These are phyloP conservation scores for Indicator indicator DNA, from an alignment of 2,113 vertebrate genomes.

Conservation along the genomic window DNA sequence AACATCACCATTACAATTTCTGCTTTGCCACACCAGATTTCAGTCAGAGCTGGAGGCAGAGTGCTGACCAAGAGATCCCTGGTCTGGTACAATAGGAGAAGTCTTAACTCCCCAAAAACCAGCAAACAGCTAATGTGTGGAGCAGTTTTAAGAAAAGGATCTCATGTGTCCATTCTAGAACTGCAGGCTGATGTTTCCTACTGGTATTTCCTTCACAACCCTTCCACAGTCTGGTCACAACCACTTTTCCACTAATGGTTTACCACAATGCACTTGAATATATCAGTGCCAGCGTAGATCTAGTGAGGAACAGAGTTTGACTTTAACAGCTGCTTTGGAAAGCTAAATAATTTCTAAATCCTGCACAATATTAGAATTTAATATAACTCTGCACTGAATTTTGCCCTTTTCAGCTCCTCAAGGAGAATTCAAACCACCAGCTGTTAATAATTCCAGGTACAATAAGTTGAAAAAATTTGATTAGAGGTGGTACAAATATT, in stretches of 20 bases:
- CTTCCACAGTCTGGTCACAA: neutral
- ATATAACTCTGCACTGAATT: neutral
- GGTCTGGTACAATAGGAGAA: neutral
- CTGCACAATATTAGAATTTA: neutral
- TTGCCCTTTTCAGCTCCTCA: neutral
- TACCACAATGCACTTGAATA: neutral
- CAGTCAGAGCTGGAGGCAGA: neutral
- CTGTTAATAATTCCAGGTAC: neutral
- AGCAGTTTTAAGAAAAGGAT: neutral
- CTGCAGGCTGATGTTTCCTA: neutral
- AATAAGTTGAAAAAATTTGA: neutral
- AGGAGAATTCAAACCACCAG: neutral
- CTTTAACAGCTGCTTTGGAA: conserved; percentile 13
- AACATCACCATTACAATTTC: neutral
- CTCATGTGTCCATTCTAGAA: neutral
- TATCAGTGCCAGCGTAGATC: neutral
- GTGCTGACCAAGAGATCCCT: neutral
- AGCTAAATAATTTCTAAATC: neutral
- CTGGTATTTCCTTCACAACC: neutral
- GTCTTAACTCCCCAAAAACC: neutral
- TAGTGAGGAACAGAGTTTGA: neutral
- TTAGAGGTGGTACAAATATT: neutral
- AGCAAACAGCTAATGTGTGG: neutral
- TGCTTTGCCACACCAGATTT: neutral
- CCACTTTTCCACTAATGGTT: neutral